Conservation (phyloP, 2,888 invertebrate species). For the Philhelius pedissequus region DNA sequence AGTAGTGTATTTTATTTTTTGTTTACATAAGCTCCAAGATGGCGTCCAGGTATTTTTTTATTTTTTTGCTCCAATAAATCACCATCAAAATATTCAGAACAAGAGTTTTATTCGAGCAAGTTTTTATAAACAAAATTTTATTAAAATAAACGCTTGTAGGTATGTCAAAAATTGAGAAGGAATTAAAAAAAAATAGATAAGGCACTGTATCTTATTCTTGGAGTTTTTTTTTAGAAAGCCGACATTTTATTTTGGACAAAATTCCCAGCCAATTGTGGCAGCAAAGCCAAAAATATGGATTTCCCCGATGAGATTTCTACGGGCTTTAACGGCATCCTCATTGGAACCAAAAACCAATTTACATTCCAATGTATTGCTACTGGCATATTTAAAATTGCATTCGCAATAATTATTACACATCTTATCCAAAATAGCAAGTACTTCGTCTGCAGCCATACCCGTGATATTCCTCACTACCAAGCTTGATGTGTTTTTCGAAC, state of each 20-base stretch:
- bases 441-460: neutral
- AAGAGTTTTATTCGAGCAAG: too few species aligned
- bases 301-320: constrained; percentile 63
- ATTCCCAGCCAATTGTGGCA: constrained; percentile 70
- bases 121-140: too few species aligned
- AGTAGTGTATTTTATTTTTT: too few species aligned
- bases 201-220: neutral
- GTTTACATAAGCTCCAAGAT: too few species aligned
- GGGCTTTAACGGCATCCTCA: constrained; percentile 72
- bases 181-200: neutral
- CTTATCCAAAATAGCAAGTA: neutral
- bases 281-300: constrained; percentile 69
- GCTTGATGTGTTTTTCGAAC: constrained; percentile 71
- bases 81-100: too few species aligned
- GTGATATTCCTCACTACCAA: constrained; percentile 67
- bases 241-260: neutral
- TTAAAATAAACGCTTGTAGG: too few species aligned
- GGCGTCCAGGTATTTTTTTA: too few species aligned
- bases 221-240: neutral
- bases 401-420: constrained; percentile 66
- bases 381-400: constrained; percentile 68
- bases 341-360: constrained; percentile 73
- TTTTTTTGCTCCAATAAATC: too few species aligned
- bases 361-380: constrained; percentile 67
- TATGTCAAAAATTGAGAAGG: too few species aligned